Evolutionary conservation across 2,113 vertebrate species (phyloP).

Genomic region (Baryphthengus martii): DNA sequence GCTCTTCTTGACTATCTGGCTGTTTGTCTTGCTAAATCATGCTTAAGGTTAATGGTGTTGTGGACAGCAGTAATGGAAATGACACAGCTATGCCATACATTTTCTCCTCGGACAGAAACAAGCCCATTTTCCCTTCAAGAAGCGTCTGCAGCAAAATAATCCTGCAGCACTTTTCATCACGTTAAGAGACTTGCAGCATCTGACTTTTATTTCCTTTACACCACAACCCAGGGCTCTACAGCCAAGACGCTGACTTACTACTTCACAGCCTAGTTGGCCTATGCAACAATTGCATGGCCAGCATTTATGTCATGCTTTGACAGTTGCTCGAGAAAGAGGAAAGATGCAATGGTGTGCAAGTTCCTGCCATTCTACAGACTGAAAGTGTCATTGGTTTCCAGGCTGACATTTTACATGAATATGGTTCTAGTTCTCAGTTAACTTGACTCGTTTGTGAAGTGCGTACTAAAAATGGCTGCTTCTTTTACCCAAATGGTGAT

Average conservation of each 20-base stretch:
- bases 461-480: not conserved
- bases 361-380: not conserved
- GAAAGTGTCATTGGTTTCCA: not conserved
- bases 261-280: not conserved
- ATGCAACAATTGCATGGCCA: rapidly evolving
- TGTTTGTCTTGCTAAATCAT: not conserved
- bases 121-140: not conserved
- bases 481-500: not conserved
- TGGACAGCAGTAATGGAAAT: not conserved
- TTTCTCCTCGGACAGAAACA: not conserved
- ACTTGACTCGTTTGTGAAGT: not conserved
- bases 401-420: not conserved
- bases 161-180: not conserved
- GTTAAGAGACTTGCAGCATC: not conserved
- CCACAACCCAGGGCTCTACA: not conserved
- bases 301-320: not conserved
- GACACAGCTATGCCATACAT: rapidly evolving
- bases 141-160: not conserved
- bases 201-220: not conserved
- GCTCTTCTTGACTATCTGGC: not conserved
- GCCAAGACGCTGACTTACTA: not conserved
- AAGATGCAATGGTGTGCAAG: not conserved
- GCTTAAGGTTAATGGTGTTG: not conserved
- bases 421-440: not conserved
- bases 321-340: not conserved